A percentile compares a stretch with the other conserved stretches of the same genome.
Conservation (phyloP, 2,888 invertebrate genomes). For the Hylaea fasciaria region DNA sequence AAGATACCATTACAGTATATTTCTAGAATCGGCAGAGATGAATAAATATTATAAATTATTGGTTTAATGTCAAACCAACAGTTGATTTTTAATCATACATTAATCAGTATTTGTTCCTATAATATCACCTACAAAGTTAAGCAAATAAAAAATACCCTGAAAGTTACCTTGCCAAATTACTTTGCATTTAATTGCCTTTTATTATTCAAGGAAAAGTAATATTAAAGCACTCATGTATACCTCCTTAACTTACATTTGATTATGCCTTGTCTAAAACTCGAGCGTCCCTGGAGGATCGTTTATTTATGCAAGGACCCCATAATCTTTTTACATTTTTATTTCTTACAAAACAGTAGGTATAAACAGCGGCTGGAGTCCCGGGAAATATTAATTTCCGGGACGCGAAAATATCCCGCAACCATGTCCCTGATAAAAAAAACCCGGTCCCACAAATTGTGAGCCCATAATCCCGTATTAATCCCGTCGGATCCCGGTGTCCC, state of each 20-base stretch:
- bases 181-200: background rate
- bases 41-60: too few relatives aligned
- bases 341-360: slow-evolving; percentile 37
- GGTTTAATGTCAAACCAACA: too few relatives aligned
- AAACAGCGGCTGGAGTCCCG: slow-evolving; percentile 38
- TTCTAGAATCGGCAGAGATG: too few relatives aligned
- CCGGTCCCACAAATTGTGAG: slow-evolving; percentile 45
- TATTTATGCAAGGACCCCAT: slow-evolving; percentile 25
- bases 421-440: slow-evolving; percentile 49
- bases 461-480: slow-evolving; percentile 53
- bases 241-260: slow-evolving; percentile 8
- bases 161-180: background rate
- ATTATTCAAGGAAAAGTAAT: slow-evolving; percentile 9
- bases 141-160: background rate
- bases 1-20: too few relatives aligned
- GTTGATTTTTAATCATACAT: too few relatives aligned
- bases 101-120: too few relatives aligned
- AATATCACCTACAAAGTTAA: background rate
- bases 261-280: slow-evolving; percentile 8
- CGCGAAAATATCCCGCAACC: slow-evolving; percentile 49
- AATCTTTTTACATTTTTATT: slow-evolving; percentile 43
- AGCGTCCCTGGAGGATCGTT: slow-evolving; percentile 3
- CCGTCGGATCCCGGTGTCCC: slow-evolving; percentile 17
- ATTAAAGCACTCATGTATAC: slow-evolving; percentile 1
- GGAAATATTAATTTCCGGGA: slow-evolving; percentile 60